Evolutionary conservation across 1,140 invertebrate species (phyloP), one percentile per base, ranked within the genome.

Genomic region (Triops cancriformis): DNA sequence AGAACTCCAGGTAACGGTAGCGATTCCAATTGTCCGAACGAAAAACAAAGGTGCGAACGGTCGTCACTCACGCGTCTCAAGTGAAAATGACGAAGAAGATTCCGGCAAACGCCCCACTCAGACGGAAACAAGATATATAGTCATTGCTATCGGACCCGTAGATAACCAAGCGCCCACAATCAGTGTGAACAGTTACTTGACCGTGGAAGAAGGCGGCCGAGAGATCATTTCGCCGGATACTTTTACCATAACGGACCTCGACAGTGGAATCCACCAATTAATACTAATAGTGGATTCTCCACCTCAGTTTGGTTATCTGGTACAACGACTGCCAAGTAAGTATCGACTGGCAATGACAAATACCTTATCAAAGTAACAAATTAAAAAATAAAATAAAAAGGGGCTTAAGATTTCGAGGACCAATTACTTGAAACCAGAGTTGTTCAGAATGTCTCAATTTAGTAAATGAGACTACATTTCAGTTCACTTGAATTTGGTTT

Each of bases 141-240:
- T 73, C 12, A 76, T 79, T 26, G 72, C 74, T 9, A 76, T 79
- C 23, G 73, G 73, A 12, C 78, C 78, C 6, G n/a, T 73, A 5
- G 64, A 79, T 31, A 79, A 79, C 41, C 78, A 79, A 37, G 28
- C 31, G 26, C 78, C 78, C 7, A 26, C 45, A 11, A 74, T 76
- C 28, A 27, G 72, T 3, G 74, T 79, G 5, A 43, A 79, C 64
- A 42, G 75, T n/a, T 45, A 79, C 37, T 26, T 79, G 37, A 73
- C 26, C 14, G 78, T 79, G 26, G 41, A 73, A n/a, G 78, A 79
- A 73, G 78, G 78, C 12, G 78, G 26, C 26, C 28, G 74, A 5
- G 78, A 79, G 73, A 76, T 79, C 6, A 26, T 79, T n/a, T 76
- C 78, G 0, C 78, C 78, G 3, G 78, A 79, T 23, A 76, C 76